A percentile compares a stretch with the other conserved stretches of the same genome.
Evolutionary conservation across 2,797 vertebrate species (phyloP).

Genomic region (Varecia variegata): DNA sequence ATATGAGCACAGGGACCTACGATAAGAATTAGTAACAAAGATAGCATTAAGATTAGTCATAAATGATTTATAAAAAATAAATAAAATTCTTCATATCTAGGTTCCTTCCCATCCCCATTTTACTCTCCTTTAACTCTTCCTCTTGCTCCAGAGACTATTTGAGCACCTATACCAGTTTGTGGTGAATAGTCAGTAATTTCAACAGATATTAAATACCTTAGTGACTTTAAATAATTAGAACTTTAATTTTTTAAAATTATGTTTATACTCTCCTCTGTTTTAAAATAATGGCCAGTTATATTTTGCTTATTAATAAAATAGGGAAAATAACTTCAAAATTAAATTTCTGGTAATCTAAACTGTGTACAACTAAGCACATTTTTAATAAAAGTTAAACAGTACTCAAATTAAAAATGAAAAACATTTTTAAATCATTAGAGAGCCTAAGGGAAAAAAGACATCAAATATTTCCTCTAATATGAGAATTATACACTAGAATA

Average conservation of each 20-base stretch:
- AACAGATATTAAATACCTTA: neutral
- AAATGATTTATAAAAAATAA: neutral
- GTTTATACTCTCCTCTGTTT: neutral
- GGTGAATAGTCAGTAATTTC: neutral
- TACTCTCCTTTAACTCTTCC: neutral
- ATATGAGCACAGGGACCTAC: neutral
- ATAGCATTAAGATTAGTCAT: neutral
- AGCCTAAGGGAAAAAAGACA: neutral
- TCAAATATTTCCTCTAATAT: neutral
- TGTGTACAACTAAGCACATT: neutral
- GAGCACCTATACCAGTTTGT: neutral
- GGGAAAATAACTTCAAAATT: neutral
- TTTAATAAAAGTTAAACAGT: neutral
- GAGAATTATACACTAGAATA: neutral
- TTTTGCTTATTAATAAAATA: slow-evolving; percentile 6
- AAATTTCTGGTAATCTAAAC: neutral
- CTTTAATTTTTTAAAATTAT: neutral
- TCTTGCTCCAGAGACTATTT: neutral
- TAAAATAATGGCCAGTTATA: neutral
- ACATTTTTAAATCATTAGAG: neutral
- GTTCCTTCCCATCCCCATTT: neutral
- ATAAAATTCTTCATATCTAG: neutral
- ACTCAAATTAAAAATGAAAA: slow-evolving; percentile 24
- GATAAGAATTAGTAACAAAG: neutral
- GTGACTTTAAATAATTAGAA: neutral